These are phyloP conservation scores for Himalopsyche kuldschensis DNA, from an alignment of 2,888 invertebrate species.

Conservation along the genomic window DNA sequence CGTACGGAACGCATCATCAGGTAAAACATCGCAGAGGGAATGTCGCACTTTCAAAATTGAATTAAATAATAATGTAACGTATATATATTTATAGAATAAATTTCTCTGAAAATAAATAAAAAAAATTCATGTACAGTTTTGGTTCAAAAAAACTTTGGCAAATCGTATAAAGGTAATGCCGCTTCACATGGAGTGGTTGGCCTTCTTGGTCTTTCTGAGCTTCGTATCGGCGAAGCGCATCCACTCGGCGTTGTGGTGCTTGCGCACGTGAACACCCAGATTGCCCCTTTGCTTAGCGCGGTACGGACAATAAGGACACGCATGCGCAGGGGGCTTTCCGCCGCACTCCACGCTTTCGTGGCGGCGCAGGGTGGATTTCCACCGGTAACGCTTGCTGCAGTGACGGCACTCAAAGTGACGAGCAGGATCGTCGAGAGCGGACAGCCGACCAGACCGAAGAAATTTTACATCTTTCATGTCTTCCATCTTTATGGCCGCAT, in stretches of 20 bases:
- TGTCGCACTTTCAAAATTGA: conserved; percentile 27
- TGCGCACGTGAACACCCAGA: conserved; percentile 77
- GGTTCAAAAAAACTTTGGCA: conserved; percentile 59
- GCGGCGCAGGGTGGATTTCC: conserved; percentile 81
- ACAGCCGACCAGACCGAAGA: conserved; percentile 23
- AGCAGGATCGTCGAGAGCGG: conserved; percentile 54
- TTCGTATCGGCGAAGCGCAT: conserved; percentile 57
- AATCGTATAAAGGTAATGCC: conserved; percentile 40
- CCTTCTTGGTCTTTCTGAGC: conserved; percentile 55
- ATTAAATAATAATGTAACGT: conserved; percentile 18
- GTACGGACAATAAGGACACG: conserved; percentile 78
- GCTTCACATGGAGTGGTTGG: background rate
- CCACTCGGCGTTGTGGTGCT: conserved; percentile 69
- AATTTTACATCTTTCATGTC: background rate
- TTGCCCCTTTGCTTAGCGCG: conserved; percentile 81
- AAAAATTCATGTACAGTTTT: conserved; percentile 57
- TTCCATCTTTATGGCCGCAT: background rate
- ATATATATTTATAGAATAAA: conserved; percentile 39
- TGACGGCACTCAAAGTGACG: conserved; percentile 77
- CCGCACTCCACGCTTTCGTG: conserved; percentile 85
- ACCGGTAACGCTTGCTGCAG: conserved; percentile 83
- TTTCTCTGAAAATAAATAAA: conserved; percentile 44
- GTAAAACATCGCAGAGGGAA: conserved; percentile 24
- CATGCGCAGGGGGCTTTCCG: conserved; percentile 79
- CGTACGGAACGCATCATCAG: conserved; percentile 13